These are phyloP conservation scores for Cosmia trapezina DNA, from an alignment of 2,888 invertebrate genomes.

Conservation along the genomic window DNA sequence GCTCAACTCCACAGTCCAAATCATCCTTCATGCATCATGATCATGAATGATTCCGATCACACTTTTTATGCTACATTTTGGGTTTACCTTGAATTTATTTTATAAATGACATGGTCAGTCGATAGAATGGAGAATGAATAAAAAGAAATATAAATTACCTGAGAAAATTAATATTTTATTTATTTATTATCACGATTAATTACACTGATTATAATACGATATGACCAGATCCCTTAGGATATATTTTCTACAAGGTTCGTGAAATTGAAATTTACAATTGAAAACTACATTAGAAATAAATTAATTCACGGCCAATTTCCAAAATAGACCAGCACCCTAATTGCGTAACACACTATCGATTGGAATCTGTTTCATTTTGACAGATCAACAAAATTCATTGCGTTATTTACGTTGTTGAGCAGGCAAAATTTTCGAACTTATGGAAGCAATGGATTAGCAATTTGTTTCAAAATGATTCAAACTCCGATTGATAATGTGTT, in stretches of 20 bases:
- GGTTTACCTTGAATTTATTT: slow-evolving; percentile 32
- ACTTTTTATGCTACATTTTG: slow-evolving; percentile 31
- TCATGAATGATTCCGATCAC: slow-evolving; percentile 44
- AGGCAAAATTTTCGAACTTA: no score
- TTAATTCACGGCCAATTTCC: slow-evolving; percentile 32
- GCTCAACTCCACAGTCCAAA: slow-evolving; percentile 4
- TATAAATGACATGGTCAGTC: slow-evolving; percentile 1
- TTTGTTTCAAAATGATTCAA: no score
- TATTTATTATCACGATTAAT: slow-evolving; percentile 56
- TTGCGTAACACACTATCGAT: no score
- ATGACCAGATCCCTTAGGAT: slow-evolving; percentile 59
- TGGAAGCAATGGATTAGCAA: no score
- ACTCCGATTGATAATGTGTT: no score
- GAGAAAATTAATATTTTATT: slow-evolving; percentile 53
- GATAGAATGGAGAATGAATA: background rate
- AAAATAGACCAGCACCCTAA: slow-evolving; percentile 39
- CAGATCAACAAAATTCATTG: no score
- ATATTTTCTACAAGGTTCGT: slow-evolving; percentile 31
- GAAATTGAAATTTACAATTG: slow-evolving; percentile 33
- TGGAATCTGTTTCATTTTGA: no score
- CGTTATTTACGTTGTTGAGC: no score
- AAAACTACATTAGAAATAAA: slow-evolving; percentile 42
- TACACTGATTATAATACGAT: slow-evolving; percentile 59
- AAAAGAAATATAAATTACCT: slow-evolving; percentile 23
- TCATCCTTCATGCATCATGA: slow-evolving; percentile 45